Evolutionary conservation across 2,113 vertebrate genomes (phyloP).

Genomic region (Gallinago jamesoni): DNA sequence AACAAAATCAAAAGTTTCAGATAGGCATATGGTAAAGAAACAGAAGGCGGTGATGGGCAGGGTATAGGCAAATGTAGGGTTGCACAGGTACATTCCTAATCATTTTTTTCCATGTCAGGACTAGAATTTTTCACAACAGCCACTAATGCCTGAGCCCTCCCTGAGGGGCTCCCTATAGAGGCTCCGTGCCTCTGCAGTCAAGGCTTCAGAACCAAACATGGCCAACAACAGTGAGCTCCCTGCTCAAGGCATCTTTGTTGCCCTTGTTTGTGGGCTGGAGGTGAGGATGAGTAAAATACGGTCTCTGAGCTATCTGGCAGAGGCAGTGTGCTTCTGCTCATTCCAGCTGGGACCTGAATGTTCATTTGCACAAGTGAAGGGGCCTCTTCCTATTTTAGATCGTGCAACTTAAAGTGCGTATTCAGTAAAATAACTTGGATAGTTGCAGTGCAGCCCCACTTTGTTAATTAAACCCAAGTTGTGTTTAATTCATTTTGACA

Average conservation of each 20-base stretch:
- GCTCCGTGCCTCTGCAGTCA: background rate
- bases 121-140: background rate
- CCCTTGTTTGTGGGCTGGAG: background rate
- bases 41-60: background rate
- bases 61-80: background rate
- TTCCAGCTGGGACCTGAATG: background rate
- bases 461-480: constrained; percentile 41
- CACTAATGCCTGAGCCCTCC: background rate
- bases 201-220: background rate
- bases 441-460: background rate
- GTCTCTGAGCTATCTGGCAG: background rate
- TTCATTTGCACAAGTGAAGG: background rate
- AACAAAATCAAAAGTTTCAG: background rate
- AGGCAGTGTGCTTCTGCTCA: background rate
- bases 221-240: background rate
- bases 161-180: background rate
- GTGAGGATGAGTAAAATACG: background rate
- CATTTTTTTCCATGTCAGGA: background rate
- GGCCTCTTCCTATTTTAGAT: background rate
- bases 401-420: background rate
- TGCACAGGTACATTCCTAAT: background rate
- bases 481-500: constrained; percentile 44
- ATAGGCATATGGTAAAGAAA: background rate
- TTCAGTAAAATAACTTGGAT: constrained; percentile 3
- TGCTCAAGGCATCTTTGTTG: background rate